Base-by-base conservation (phyloP, 92 coral and sea anemone genomes). In the Diadumene lineata region DNA sequence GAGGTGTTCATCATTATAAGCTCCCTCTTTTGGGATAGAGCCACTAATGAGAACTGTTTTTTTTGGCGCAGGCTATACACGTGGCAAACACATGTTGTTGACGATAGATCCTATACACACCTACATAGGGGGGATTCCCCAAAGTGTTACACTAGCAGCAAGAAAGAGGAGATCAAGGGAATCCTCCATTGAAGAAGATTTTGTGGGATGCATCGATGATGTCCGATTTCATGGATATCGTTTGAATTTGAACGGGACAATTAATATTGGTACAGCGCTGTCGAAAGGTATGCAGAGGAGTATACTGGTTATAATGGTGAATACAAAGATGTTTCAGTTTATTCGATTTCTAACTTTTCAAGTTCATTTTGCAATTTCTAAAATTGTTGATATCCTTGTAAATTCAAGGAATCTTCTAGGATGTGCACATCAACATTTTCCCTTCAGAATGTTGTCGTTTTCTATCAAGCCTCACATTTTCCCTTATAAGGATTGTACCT, bases 131-230 rank as follows among this genome's bases (percentile, higher is more conserved):
- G 97, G 92, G 27, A 56, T 85, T 60, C 85, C 89, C 2, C 46
- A 43, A 23, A 72, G 60, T 13, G 48, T 76, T 48, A 77, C 16
- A 56, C 32, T 24, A 72, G 48, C 46, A 17, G 56, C 13, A 46
- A 73, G 81, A 46, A 87, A 81, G 26, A 81, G 76, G 15, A 78
- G 89, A 72, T 73, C 79, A 17, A 60, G 71, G 53, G 34, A 17
- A 31, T 28, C 68, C n/a, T 50, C 34, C 7, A 60, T 38, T 17
- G 44, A 30, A 28, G 78, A 83, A 48, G 89, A 89, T 60, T 94
- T 94, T 56, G 87, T 81, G 30, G 98, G 98, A 38, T 94, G 98
- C 34, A 77, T 94, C 15, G 91, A 94, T 73, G 98, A 94, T 68
- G 62, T 94, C 18, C 85, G 92, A 28, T 75, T 88, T 31, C 88